phyloP scores from a whole-genome alignment of 2,888 invertebrate genomes.

The Acanthococcus lagerstroemiae region DNA sequence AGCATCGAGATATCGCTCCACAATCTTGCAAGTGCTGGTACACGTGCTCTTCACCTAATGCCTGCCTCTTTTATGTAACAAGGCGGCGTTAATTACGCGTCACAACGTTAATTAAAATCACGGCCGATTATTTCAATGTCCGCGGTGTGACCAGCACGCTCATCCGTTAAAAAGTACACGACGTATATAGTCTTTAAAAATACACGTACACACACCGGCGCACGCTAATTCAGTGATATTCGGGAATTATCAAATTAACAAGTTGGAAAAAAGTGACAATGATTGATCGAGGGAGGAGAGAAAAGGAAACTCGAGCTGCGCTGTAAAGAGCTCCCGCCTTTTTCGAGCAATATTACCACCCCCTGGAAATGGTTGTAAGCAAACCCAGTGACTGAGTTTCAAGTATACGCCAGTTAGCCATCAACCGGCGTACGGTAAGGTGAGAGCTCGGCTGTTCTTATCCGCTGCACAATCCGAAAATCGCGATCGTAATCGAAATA shows the following conservation, averaged over 20 bases:
- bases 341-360: slow-evolving; percentile 24
- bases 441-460: neutral
- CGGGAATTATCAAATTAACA: neutral
- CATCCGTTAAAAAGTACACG: too few species aligned
- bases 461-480: neutral
- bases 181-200: too few species aligned
- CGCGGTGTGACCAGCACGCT: too few species aligned
- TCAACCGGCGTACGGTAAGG: slow-evolving; percentile 18
- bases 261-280: slow-evolving; percentile 4
- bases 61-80: too few species aligned
- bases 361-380: slow-evolving; percentile 20
- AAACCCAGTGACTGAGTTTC: slow-evolving; percentile 28
- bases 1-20: too few species aligned
- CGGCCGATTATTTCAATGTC: too few species aligned
- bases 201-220: too few species aligned
- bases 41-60: too few species aligned
- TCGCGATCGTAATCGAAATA: slow-evolving; percentile 23
- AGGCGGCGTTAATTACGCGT: too few species aligned
- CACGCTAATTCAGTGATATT: too few species aligned
- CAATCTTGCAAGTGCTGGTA: too few species aligned
- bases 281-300: slow-evolving; percentile 28
- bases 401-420: slow-evolving; percentile 15
- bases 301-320: slow-evolving; percentile 20
- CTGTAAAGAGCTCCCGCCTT: slow-evolving; percentile 24
- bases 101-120: too few species aligned